These are phyloP conservation scores for Cephus runcator DNA, from an alignment of 2,888 invertebrate species.

Conservation along the genomic window DNA sequence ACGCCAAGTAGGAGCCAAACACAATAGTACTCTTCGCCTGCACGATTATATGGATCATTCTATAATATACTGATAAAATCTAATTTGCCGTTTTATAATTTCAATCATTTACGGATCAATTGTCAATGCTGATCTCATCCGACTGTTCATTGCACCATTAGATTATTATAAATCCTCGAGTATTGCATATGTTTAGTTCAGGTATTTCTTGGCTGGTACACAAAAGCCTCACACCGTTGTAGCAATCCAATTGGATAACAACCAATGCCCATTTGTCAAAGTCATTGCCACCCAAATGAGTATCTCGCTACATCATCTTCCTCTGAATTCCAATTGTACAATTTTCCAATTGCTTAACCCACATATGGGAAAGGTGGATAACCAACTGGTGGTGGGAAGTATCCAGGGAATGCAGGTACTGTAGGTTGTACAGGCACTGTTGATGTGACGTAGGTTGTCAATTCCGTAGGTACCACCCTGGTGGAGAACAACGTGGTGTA, in stretches of 20 bases:
- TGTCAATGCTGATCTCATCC: not conserved
- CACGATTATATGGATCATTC: not conserved
- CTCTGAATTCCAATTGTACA: not conserved
- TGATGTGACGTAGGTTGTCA: slow-evolving; percentile 87
- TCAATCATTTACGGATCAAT: not conserved
- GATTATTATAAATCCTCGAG: not conserved
- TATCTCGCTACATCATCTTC: not conserved
- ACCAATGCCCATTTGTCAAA: not conserved
- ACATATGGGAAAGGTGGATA: slow-evolving; percentile 82
- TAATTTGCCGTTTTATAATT: not conserved
- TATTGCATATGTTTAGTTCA: not conserved
- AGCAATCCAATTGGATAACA: not conserved
- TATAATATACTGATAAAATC: not conserved
- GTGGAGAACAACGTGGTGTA: slow-evolving; percentile 89
- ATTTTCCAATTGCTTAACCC: slow-evolving; percentile 67
- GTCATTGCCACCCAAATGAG: not conserved
- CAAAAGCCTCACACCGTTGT: not conserved
- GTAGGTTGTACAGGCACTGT: slow-evolving; percentile 79
- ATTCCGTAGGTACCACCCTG: slow-evolving; percentile 81
- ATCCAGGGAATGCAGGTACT: slow-evolving; percentile 79
- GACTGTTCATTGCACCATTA: not conserved
- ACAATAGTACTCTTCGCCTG: not conserved
- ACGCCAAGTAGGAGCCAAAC: not conserved
- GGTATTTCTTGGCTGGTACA: not conserved
- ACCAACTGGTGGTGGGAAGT: slow-evolving; percentile 75